Evolutionary conservation across 1,140 invertebrate species (phyloP).

Genomic region (Drosophila tsacasi): DNA sequence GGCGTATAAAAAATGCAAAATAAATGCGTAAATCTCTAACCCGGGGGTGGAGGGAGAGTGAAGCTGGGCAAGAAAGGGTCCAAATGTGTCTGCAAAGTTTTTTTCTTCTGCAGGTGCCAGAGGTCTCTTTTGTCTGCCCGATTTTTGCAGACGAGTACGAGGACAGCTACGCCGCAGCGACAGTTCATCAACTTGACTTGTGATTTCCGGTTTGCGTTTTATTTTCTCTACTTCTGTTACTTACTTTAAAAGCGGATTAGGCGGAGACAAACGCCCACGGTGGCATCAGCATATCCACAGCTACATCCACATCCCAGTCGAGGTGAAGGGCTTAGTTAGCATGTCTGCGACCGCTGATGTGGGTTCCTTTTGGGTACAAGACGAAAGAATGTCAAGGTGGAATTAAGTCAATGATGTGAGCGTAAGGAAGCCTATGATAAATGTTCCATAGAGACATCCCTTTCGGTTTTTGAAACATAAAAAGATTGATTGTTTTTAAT

Average conservation of each 20-base stretch:
- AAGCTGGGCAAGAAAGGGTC: constrained; percentile 20
- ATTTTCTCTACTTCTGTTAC: constrained; percentile 50
- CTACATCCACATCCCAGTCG: constrained; percentile 22
- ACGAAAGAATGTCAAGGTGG: constrained; percentile 41
- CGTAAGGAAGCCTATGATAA: constrained; percentile 21
- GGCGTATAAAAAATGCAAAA: constrained; percentile 83
- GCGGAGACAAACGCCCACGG: constrained; percentile 77
- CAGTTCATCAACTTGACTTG: constrained; percentile 83
- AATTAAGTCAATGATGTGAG: constrained; percentile 43
- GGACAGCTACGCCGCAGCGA: constrained; percentile 54
- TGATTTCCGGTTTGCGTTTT: constrained; percentile 75
- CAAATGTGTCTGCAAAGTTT: constrained; percentile 80
- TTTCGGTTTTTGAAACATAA: neutral
- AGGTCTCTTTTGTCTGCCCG: constrained; percentile 69
- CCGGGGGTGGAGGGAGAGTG: neutral
- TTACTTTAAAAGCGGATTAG: constrained; percentile 81
- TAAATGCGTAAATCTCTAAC: constrained; percentile 84
- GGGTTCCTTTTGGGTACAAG: constrained; percentile 30
- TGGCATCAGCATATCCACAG: constrained; percentile 56
- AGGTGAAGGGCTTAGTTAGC: constrained; percentile 52
- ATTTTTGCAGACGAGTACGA: constrained; percentile 58
- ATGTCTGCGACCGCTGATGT: constrained; percentile 50
- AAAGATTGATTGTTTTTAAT: neutral
- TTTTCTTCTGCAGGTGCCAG: constrained; percentile 75
- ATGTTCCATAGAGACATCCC: constrained; percentile 4